A percentile compares a stretch with the other conserved stretches of the same genome.
phyloP scores from a whole-genome alignment of 2,797 vertebrate species.

The Neoniphon sammara region DNA sequence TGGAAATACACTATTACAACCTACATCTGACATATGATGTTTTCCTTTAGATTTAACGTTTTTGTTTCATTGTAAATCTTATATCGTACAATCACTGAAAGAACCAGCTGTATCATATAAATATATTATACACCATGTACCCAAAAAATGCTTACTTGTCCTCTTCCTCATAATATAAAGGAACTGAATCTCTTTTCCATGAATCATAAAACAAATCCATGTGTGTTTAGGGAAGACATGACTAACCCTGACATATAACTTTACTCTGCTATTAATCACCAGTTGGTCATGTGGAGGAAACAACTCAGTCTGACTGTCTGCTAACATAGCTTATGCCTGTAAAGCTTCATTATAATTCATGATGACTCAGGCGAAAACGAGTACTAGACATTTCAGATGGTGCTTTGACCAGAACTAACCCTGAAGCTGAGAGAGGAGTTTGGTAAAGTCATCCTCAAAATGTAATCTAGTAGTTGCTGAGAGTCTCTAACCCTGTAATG shows the following conservation, averaged over 20 bases:
- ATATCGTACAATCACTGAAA: background rate
- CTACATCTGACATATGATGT: too few species aligned
- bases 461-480: too few species aligned
- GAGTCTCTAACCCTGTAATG: too few species aligned
- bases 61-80: background rate
- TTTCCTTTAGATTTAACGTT: background rate
- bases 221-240: background rate
- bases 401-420: background rate
- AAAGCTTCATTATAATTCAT: background rate
- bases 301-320: fast-evolving
- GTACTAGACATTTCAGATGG: background rate
- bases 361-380: constrained; percentile 21
- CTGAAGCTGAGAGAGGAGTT: too few species aligned
- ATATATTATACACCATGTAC: background rate
- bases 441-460: too few species aligned
- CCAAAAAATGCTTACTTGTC: background rate
- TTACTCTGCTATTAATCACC: background rate
- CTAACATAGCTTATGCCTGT: background rate
- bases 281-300: constrained; percentile 26
- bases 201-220: constrained; percentile 2
- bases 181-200: background rate
- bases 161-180: constrained; percentile 29
- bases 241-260: background rate
- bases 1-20: too few species aligned
- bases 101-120: background rate